A percentile compares a stretch with the other conserved stretches of the same genome.
These are phyloP conservation scores for Carollia perspicillata DNA, from an alignment of 2,113 vertebrate genomes.

Conservation along the genomic window DNA sequence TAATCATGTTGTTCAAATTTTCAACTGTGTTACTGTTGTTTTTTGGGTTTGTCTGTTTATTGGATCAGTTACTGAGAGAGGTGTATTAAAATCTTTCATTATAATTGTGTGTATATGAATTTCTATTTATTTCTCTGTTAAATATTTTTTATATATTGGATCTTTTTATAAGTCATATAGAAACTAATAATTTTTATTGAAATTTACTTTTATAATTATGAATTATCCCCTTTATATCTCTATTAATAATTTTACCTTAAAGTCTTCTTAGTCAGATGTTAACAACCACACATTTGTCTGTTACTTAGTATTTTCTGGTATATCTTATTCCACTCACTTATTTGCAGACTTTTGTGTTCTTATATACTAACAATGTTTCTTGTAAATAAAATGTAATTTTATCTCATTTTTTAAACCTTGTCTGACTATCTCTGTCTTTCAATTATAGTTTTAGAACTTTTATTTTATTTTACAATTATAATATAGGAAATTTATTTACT, in stretches of 20 bases:
- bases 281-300: not conserved
- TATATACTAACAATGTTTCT: not conserved
- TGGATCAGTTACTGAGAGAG: not conserved
- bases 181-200: not conserved
- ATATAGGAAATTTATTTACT: too few species aligned
- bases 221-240: not conserved
- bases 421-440: not conserved
- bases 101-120: not conserved
- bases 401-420: not conserved
- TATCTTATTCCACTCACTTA: not conserved
- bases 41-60: not conserved
- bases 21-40: not conserved
- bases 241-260: not conserved
- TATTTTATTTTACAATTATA: not conserved
- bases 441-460: not conserved
- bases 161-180: not conserved
- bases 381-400: not conserved
- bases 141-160: not conserved
- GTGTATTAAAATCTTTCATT: not conserved
- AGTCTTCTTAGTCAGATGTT: not conserved
- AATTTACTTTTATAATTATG: not conserved
- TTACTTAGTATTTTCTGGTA: not conserved
- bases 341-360: not conserved
- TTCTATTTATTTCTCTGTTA: not conserved
- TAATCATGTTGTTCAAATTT: not conserved